Evolutionary conservation across 2,797 vertebrate genomes (phyloP).

Genomic region (Pitangus sulphuratus): DNA sequence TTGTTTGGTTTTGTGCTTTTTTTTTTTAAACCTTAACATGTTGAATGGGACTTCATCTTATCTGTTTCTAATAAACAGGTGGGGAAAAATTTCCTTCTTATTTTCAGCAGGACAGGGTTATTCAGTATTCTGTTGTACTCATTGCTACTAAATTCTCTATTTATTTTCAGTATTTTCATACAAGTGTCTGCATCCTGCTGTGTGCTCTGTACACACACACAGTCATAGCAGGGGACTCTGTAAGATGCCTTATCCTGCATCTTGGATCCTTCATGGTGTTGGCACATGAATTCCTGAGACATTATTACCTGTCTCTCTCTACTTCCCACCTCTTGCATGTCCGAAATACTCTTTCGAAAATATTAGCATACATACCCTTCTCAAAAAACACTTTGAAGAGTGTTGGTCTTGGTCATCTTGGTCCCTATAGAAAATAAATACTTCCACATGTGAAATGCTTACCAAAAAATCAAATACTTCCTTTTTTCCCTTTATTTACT

Average conservation of each 20-base stretch:
- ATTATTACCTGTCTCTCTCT: background rate
- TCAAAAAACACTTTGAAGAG: background rate
- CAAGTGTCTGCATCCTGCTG: background rate
- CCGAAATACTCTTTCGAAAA: background rate
- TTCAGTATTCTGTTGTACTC: background rate
- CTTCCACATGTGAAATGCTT: background rate
- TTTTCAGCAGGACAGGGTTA: background rate
- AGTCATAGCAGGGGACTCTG: background rate
- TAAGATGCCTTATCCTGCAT: background rate
- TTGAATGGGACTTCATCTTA: background rate
- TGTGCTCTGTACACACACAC: background rate
- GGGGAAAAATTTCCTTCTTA: background rate
- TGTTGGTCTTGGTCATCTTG: background rate
- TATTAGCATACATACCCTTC: background rate
- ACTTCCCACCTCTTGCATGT: background rate
- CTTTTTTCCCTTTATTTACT: background rate
- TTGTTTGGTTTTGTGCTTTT: background rate
- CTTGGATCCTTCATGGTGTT: background rate
- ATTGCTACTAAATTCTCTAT: background rate
- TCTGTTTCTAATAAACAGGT: background rate
- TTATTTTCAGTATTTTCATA: background rate
- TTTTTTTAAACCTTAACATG: background rate
- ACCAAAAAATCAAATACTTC: background rate
- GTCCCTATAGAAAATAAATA: background rate
- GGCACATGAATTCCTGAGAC: background rate